Evolutionary conservation across 1,140 invertebrate species (phyloP).

Genomic region (Penaeus japonicus): DNA sequence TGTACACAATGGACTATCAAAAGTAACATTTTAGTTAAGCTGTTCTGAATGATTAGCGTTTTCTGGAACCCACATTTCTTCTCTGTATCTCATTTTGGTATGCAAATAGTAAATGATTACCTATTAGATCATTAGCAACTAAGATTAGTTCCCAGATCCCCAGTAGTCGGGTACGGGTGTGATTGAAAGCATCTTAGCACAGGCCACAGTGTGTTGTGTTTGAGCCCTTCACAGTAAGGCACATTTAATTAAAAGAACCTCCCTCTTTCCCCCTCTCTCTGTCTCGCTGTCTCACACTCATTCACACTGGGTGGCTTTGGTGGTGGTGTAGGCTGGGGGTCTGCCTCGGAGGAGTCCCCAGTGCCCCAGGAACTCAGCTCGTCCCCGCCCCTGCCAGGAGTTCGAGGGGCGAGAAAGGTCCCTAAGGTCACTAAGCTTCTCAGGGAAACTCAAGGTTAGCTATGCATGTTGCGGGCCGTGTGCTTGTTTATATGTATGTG

Average conservation of each 20-base stretch:
- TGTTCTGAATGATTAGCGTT: too few relatives aligned
- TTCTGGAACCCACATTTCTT: too few relatives aligned
- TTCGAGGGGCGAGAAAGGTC: constrained; percentile 35
- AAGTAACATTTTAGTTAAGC: too few relatives aligned
- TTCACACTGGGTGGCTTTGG: constrained; percentile 3
- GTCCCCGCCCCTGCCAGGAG: constrained; percentile 36
- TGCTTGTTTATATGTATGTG: background rate
- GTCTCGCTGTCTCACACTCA: constrained; percentile 6
- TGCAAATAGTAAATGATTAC: too few relatives aligned
- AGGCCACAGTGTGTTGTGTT: too few relatives aligned
- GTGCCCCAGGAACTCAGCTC: constrained; percentile 26
- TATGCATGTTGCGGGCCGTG: background rate
- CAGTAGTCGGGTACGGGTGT: too few relatives aligned
- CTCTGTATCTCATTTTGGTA: too few relatives aligned
- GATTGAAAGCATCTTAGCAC: too few relatives aligned
- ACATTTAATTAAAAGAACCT: background rate
- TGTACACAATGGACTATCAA: too few relatives aligned
- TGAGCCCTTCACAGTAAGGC: too few relatives aligned
- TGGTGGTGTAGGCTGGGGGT: constrained; percentile 35
- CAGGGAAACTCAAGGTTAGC: constrained; percentile 53
- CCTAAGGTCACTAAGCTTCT: constrained; percentile 45
- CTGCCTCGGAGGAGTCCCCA: constrained; percentile 46
- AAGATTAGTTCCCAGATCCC: too few relatives aligned
- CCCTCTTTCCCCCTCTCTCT: background rate
- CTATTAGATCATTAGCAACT: too few relatives aligned